These are phyloP conservation scores for Engystomops pustulosus DNA, from an alignment of 2,113 vertebrate genomes.

Conservation along the genomic window DNA sequence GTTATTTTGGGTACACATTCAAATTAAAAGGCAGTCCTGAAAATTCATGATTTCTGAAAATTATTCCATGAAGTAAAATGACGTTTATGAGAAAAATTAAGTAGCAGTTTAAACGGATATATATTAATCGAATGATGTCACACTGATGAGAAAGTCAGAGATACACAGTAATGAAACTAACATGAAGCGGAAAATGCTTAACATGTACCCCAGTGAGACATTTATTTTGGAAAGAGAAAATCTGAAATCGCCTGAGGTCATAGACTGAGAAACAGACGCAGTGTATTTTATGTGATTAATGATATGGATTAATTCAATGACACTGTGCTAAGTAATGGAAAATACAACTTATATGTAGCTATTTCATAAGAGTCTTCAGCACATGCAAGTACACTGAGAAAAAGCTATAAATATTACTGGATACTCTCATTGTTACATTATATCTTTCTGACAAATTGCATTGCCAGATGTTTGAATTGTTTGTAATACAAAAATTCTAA, in stretches of 20 bases:
- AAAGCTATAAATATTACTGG: slow-evolving; percentile 20
- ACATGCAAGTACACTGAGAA: not conserved
- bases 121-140: slow-evolving; percentile 20
- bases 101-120: not conserved
- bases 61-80: not conserved
- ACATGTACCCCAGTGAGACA: slow-evolving; percentile 36
- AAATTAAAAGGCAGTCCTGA: too few relatives aligned
- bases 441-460: not conserved
- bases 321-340: slow-evolving; percentile 50
- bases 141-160: slow-evolving; percentile 57
- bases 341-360: slow-evolving; percentile 26
- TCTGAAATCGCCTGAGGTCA: slow-evolving; percentile 32
- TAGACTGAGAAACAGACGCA: not conserved
- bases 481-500: slow-evolving; percentile 11
- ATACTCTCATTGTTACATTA: not conserved
- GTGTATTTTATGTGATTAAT: slow-evolving; percentile 41
- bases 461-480: slow-evolving; percentile 4
- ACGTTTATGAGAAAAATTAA: not conserved
- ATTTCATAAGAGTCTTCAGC: not conserved
- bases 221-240: slow-evolving; percentile 13
- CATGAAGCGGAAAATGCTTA: slow-evolving; percentile 38
- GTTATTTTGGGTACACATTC: too few relatives aligned
- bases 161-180: slow-evolving; percentile 47
- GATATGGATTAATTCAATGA: slow-evolving; percentile 46
- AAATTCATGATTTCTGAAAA: not conserved